Evolutionary conservation across 2,113 vertebrate species (phyloP).

Genomic region (Chinchilla lanigera): DNA sequence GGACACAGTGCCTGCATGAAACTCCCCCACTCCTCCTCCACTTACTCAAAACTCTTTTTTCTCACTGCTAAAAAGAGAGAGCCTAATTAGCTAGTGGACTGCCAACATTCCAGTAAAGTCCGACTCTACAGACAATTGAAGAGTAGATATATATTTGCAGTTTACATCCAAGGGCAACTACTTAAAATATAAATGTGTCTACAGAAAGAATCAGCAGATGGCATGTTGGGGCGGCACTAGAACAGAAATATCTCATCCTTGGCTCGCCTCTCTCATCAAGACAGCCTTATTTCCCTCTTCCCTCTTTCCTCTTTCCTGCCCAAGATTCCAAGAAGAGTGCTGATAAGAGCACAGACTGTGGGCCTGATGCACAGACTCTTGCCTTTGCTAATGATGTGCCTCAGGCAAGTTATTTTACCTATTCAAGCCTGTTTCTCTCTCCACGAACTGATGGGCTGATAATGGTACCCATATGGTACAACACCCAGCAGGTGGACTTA

Average conservation of each 20-base stretch:
- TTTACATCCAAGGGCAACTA: background rate
- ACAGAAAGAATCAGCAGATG: background rate
- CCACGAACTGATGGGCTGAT: background rate
- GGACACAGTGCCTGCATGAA: background rate
- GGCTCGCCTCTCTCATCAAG: background rate
- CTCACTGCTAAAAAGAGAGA: background rate
- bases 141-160: background rate
- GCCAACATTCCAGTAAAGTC: background rate
- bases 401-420: background rate
- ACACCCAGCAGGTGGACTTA: background rate
- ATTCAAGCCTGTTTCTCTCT: background rate
- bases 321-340: background rate
- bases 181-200: background rate
- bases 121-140: background rate
- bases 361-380: background rate
- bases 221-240: background rate
- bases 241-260: background rate
- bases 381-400: background rate
- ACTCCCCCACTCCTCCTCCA: background rate
- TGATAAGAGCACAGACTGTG: background rate
- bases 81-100: background rate
- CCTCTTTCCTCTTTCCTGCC: background rate
- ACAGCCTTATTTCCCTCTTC: background rate
- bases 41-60: background rate
- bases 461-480: fast-evolving